phyloP scores from a whole-genome alignment of 2,797 vertebrate species.

The Microcaecilia unicolor region DNA sequence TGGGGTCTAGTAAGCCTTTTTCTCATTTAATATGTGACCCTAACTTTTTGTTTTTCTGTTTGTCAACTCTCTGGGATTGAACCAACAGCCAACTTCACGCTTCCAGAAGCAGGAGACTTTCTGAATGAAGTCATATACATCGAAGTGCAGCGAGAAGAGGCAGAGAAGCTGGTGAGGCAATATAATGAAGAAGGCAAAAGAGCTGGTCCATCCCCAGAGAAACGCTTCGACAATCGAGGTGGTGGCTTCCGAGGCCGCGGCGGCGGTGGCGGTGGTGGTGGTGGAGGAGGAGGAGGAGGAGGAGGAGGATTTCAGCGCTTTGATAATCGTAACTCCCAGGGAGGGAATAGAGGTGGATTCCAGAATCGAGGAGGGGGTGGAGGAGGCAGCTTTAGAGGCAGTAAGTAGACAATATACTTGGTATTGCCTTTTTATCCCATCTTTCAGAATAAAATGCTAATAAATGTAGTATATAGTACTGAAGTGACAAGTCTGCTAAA shows the following conservation, averaged over 20 bases:
- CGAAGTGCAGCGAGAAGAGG: constrained; percentile 73
- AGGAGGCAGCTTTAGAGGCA: constrained; percentile 46
- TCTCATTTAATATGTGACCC: no score
- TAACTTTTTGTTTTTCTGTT: no score
- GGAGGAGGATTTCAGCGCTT: constrained; percentile 40
- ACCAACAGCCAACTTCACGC: constrained; percentile 80
- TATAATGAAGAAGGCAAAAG: constrained; percentile 87
- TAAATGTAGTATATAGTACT: no score
- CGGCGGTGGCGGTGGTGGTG: constrained; percentile 32
- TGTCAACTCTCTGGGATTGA: no score
- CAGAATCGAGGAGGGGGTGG: constrained; percentile 65
- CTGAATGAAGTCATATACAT: constrained; percentile 69
- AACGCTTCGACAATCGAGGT: constrained; percentile 74
- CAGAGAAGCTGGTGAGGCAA: constrained; percentile 69
- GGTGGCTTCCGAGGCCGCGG: constrained; percentile 64
- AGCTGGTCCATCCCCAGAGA: constrained; percentile 78
- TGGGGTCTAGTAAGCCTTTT: no score
- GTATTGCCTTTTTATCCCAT: no score
- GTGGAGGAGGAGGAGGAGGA: constrained; percentile 43
- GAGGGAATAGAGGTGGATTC: constrained; percentile 47
- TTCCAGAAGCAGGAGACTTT: constrained; percentile 81
- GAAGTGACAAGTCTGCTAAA: no score
- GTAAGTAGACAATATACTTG: no score
- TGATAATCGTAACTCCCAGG: constrained; percentile 37
- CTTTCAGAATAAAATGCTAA: no score